phyloP scores from a whole-genome alignment of 1,140 invertebrate genomes.

The Macrosteles quadrilineatus region DNA sequence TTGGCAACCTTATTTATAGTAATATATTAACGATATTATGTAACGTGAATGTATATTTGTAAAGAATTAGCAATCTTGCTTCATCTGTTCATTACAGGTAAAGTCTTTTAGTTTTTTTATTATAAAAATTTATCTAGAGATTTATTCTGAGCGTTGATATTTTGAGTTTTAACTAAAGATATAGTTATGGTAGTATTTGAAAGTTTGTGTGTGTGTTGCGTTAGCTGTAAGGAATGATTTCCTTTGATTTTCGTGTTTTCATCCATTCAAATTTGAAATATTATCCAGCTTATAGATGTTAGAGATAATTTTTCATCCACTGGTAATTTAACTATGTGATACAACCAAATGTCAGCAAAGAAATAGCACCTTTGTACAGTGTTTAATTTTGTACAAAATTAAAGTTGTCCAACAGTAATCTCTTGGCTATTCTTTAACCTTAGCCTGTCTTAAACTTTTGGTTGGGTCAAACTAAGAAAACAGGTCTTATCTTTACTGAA shows the following conservation, averaged over 20 bases:
- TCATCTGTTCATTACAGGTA: background rate
- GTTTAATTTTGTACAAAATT: slow-evolving; percentile 24
- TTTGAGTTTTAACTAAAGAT: slow-evolving; percentile 10
- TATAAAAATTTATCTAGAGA: slow-evolving; percentile 23
- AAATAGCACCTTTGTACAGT: background rate
- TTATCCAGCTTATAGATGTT: too few species aligned
- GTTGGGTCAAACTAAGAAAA: too few species aligned
- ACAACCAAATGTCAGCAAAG: too few species aligned
- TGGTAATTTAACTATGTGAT: too few species aligned
- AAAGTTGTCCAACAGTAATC: slow-evolving; percentile 16
- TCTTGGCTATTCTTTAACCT: too few species aligned
- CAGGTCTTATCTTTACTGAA: too few species aligned
- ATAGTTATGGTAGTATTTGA: background rate
- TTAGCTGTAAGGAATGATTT: too few species aligned
- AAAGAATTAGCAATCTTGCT: background rate
- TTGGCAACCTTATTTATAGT: slow-evolving; percentile 16
- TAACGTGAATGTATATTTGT: slow-evolving; percentile 9
- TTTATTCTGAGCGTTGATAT: slow-evolving; percentile 3
- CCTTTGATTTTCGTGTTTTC: too few species aligned
- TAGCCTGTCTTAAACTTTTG: too few species aligned
- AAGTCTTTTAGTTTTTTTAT: slow-evolving; percentile 14
- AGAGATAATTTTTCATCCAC: too few species aligned
- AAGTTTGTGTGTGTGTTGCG: slow-evolving; percentile 2
- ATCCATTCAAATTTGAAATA: too few species aligned
- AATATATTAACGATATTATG: background rate